Percentiles rank a stretch among this genome's conserved stretches.
Evolutionary conservation across 1,140 invertebrate genomes (phyloP).

Genomic region (Drosophila kepulauana): DNA sequence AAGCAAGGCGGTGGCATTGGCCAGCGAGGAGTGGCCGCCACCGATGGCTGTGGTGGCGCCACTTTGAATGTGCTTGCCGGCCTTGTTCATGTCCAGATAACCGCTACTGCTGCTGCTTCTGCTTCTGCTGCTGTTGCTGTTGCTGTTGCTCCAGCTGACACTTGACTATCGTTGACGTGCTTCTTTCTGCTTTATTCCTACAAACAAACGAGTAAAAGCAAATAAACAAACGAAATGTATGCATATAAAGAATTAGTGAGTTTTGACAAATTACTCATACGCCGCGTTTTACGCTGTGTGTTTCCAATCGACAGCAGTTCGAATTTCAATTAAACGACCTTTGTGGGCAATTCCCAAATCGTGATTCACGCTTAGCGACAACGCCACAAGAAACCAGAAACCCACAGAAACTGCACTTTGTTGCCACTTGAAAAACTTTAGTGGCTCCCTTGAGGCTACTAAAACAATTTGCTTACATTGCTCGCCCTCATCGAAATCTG

Average conservation of each 20-base stretch:
- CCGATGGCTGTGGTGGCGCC: conserved; percentile 42
- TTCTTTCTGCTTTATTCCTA: neutral
- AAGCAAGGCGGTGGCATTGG: conserved; percentile 27
- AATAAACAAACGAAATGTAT: neutral
- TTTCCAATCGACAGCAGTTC: conserved; percentile 16
- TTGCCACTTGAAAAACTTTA: neutral
- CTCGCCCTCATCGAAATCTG: neutral
- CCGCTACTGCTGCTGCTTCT: neutral
- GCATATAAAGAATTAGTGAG: neutral
- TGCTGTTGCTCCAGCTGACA: too few species aligned
- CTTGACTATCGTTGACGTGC: neutral
- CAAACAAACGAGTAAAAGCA: neutral
- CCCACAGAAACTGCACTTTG: conserved; percentile 26
- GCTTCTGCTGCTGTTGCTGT: neutral
- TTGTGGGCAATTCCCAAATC: conserved; percentile 27
- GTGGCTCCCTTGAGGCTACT: neutral
- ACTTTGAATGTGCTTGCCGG: conserved; percentile 78
- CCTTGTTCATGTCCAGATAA: conserved; percentile 70
- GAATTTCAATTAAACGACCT: neutral
- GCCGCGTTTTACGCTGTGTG: neutral
- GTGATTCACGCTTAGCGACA: conserved; percentile 8
- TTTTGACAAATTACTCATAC: conserved; percentile 33
- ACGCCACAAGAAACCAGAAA: conserved; percentile 1
- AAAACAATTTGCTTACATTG: neutral
- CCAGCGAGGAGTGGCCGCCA: neutral